Percentiles rank a stretch among this genome's conserved stretches.
Conservation (phyloP, 2,888 invertebrate species). For the Drosophila emarginata region DNA sequence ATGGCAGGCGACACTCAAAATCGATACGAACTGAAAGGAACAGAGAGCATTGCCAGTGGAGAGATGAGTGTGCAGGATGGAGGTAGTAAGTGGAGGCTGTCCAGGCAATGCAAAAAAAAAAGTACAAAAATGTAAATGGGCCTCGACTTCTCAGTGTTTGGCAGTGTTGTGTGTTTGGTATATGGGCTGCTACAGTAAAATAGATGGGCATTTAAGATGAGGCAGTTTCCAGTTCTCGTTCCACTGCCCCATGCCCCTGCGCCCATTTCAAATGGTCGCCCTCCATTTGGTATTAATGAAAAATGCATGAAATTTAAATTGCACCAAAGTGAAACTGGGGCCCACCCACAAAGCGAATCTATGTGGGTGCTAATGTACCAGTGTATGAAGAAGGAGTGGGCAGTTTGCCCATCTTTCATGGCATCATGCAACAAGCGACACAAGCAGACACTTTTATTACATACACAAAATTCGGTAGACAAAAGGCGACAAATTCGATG, state of each 20-base stretch:
- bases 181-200: constrained; percentile 55
- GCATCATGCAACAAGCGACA: constrained; percentile 35
- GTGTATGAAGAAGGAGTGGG: neutral
- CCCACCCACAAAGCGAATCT: neutral
- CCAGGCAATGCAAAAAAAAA: constrained; percentile 19
- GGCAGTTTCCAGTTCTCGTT: constrained; percentile 18
- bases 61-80: neutral
- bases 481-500: constrained; percentile 49
- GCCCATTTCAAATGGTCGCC: constrained; percentile 43
- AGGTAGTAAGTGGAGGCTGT: constrained; percentile 8
- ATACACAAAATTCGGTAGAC: constrained; percentile 15
- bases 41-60: neutral
- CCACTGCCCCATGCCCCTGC: too few species aligned
- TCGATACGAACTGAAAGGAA: constrained; percentile 63
- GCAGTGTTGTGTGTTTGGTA: constrained; percentile 47
- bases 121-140: constrained; percentile 61
- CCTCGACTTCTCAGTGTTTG: constrained; percentile 33
- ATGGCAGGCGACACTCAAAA: constrained; percentile 79
- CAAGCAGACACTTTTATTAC: constrained; percentile 11
- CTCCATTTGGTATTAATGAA: constrained; percentile 72
- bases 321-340: constrained; percentile 58
- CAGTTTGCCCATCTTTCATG: constrained; percentile 28
- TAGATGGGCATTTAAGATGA: constrained; percentile 70
- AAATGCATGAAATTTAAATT: constrained; percentile 82
- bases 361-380: constrained; percentile 4